Conservation (phyloP, 35 echinoderm and acorn worm genomes). For the Apostichopus parvimensis region DNA sequence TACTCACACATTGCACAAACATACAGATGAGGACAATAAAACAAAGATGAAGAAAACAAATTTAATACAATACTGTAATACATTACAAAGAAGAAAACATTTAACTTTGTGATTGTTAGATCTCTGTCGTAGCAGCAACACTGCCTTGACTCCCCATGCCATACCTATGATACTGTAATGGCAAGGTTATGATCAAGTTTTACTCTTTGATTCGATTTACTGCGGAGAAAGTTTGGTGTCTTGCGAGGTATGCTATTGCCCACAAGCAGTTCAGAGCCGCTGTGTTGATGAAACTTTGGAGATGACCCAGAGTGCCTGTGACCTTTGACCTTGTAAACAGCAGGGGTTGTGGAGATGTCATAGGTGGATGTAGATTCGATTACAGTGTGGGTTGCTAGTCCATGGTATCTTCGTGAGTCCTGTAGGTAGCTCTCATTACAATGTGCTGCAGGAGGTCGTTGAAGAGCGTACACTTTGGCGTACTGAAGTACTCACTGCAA, state of each 20-base stretch:
- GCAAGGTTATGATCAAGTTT: too few species aligned
- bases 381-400: conserved; percentile 8
- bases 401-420: not conserved
- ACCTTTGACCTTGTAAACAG: conserved; percentile 34
- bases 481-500: too few species aligned
- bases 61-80: too few species aligned
- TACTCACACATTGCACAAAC: too few species aligned
- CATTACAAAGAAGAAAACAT: too few species aligned
- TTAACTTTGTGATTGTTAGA: too few species aligned
- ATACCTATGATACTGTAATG: too few species aligned
- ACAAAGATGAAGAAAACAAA: too few species aligned
- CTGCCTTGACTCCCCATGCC: too few species aligned
- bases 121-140: too few species aligned
- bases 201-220: not conserved
- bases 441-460: conserved; percentile 3
- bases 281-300: not conserved
- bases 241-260: not conserved
- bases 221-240: not conserved
- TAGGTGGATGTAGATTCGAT: conserved; percentile 30
- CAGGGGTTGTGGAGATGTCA: conserved; percentile 23
- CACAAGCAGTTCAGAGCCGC: conserved; percentile 1
- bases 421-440: not conserved
- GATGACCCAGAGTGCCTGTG: conserved; percentile 22
- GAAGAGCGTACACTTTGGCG: not conserved
- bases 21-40: too few species aligned